Evolutionary conservation across 2,113 vertebrate genomes (phyloP), one percentile per base, ranked within the genome.

Genomic region (Tychaedon coryphoeus): DNA sequence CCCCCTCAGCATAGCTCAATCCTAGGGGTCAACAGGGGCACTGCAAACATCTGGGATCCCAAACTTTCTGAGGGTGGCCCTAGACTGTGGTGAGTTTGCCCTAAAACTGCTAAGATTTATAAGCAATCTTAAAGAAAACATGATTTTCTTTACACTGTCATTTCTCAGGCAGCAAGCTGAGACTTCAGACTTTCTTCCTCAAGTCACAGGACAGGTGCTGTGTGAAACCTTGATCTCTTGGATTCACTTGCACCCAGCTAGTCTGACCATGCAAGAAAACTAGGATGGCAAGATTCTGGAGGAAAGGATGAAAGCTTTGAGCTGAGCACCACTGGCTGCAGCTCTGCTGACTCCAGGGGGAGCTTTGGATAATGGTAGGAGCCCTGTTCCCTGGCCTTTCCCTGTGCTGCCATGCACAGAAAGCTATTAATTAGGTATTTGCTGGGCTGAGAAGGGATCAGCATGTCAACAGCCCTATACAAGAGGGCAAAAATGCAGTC

Each of bases 11-110:
- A 36, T 0, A 28, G 17, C 28, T 24, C 18, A 5, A 5, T 54
- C 16, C 42, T 34, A 19, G 19, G 28, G 24, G 28, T 9, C 57
- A 60, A 4, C 0, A 9, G 19, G 22, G 23, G 4, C n/a, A 2
- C 65, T 67, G 38, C 36, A 42, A 33, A 33, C 0, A 0, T 19
- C 43, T 18, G 28, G 10, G 29, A 60, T 82, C 15, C 33, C 66
- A 56, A 43, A 78, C 5, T 11, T 28, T 26, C 0, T 2, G 2
- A 62, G 23, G 19, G 13, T 51, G 34, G 7, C 38, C 60, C 81
- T 38, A 43, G 43, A 50, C 45, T 2, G 1, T 5, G 28, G 47
- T 3, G 51, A 54, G 13, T 36, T 80, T 66, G 29, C 42, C 51
- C 47, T n/a, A 57, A 87, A 70, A 7, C 6, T 31, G 47, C n/a